These are phyloP conservation scores for Leucosticte australis DNA, from an alignment of 2,113 vertebrate species.

Conservation along the genomic window DNA sequence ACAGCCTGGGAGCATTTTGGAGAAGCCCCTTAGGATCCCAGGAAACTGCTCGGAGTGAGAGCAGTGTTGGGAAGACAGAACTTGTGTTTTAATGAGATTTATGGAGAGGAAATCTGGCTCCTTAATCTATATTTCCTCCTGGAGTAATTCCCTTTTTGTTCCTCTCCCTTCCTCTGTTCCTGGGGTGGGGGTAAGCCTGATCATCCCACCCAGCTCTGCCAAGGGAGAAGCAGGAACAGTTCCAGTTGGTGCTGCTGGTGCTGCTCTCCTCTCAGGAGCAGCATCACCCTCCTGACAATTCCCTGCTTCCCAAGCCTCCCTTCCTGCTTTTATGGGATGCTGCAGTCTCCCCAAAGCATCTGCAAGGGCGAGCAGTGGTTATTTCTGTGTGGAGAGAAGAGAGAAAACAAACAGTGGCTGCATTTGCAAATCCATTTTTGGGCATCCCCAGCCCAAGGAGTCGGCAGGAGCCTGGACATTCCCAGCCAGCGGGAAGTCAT, in stretches of 20 bases:
- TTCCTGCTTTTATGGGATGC: not conserved
- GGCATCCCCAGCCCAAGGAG: not conserved
- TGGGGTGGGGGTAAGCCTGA: not conserved
- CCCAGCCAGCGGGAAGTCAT: not conserved
- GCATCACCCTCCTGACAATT: not conserved
- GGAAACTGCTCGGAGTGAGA: fast-evolving
- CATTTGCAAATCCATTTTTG: not conserved
- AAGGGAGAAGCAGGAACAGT: not conserved
- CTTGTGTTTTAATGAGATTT: not conserved
- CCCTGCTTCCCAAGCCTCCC: not conserved
- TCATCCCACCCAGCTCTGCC: not conserved
- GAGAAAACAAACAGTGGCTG: not conserved
- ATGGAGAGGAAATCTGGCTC: not conserved
- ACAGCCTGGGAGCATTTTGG: fast-evolving
- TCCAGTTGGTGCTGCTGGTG: not conserved
- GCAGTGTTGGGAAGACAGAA: not conserved
- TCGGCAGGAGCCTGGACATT: not conserved
- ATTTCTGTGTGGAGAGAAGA: not conserved
- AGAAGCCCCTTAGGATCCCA: fast-evolving
- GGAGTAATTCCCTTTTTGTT: not conserved
- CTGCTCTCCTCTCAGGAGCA: not conserved
- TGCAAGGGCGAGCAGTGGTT: not conserved
- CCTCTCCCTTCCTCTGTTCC: not conserved
- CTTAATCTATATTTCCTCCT: not conserved
- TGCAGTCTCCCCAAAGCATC: not conserved